Evolutionary conservation across 2,113 vertebrate genomes (phyloP).

Genomic region (Halcyon senegalensis): DNA sequence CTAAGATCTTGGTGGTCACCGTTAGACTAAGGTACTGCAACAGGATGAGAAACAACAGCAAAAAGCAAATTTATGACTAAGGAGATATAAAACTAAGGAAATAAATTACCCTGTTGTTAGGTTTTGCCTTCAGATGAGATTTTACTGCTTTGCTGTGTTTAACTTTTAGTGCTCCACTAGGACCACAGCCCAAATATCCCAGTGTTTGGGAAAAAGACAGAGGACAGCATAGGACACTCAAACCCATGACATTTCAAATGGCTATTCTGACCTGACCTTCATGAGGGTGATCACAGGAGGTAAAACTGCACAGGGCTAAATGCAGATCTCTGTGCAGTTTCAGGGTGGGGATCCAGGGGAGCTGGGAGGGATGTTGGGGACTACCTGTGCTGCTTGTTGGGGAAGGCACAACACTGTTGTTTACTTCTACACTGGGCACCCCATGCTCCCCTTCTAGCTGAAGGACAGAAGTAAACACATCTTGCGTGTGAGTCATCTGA

Average conservation of each 20-base stretch:
- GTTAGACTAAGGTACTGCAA: neutral
- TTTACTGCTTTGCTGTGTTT: neutral
- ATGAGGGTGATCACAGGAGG: neutral
- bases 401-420: rapidly evolving
- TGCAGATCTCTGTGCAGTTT: neutral
- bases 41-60: neutral
- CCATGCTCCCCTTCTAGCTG: neutral
- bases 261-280: neutral
- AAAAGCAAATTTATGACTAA: neutral
- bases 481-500: neutral
- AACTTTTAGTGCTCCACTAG: neutral
- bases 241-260: neutral
- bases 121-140: neutral
- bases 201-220: neutral
- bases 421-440: neutral
- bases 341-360: neutral
- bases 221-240: neutral
- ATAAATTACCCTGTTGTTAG: neutral
- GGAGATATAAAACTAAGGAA: neutral
- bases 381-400: neutral
- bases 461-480: neutral
- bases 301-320: rapidly evolving
- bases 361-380: rapidly evolving
- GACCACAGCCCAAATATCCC: neutral
- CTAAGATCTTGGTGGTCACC: neutral